Evolutionary conservation across 1,140 invertebrate genomes (phyloP).

Genomic region (Hylaeus volcanicus): DNA sequence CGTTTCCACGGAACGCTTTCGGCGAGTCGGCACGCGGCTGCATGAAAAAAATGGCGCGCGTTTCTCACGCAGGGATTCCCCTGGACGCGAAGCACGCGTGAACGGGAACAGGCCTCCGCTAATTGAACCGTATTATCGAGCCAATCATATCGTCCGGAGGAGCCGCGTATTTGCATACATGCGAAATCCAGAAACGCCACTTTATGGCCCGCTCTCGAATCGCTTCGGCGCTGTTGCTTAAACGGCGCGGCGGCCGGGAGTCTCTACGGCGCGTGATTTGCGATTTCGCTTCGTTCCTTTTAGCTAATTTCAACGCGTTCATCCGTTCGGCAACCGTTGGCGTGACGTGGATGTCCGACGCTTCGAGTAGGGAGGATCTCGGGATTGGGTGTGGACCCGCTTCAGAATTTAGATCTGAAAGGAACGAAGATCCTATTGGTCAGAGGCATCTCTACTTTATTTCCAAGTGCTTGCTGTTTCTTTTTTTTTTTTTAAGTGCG

Average conservation of each 20-base stretch:
- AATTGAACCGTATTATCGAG: conserved; percentile 42
- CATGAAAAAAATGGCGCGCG: not conserved
- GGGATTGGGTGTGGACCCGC: too few species aligned
- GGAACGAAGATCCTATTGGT: too few species aligned
- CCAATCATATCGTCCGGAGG: conserved; percentile 18
- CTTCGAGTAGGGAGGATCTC: not conserved
- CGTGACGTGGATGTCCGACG: not conserved
- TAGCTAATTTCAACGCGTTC: not conserved
- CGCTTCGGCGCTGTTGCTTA: not conserved
- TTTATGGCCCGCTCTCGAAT: not conserved
- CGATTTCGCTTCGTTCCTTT: not conserved
- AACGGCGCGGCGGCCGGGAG: not conserved
- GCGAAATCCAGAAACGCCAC: not conserved
- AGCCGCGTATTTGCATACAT: not conserved
- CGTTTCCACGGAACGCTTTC: conserved; percentile 31
- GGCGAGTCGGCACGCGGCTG: conserved; percentile 2
- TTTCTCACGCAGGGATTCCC: conserved; percentile 41
- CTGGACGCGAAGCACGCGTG: conserved; percentile 27
- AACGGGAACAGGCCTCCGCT: not conserved
- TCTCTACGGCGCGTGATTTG: not conserved
- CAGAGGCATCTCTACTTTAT: too few species aligned
- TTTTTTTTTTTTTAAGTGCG: too few species aligned
- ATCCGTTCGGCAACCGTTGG: not conserved
- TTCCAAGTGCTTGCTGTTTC: too few species aligned
- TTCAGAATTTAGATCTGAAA: too few species aligned